phyloP scores from a whole-genome alignment of 2,888 invertebrate genomes.

The Cantharis flavilabris region DNA sequence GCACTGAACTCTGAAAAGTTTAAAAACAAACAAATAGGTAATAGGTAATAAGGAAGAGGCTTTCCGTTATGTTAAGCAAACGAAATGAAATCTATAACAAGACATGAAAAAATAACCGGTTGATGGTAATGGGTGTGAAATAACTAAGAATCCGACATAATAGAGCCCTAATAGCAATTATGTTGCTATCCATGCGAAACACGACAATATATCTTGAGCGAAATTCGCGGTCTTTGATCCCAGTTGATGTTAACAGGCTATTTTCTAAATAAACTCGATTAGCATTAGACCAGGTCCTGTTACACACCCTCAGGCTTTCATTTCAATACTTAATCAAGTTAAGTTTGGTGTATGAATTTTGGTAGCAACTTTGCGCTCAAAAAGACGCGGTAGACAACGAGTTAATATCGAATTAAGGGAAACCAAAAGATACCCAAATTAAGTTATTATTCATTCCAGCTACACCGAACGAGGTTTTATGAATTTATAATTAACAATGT shows the following conservation, averaged over 20 bases:
- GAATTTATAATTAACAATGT: conserved; percentile 28
- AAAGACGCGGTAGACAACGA: conserved; percentile 48
- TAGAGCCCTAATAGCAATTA: conserved; percentile 36
- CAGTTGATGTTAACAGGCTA: conserved; percentile 50
- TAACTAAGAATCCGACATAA: conserved; percentile 29
- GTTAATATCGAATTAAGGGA: conserved; percentile 46
- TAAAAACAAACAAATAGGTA: background rate
- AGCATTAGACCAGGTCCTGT: conserved; percentile 49
- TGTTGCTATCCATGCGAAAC: conserved; percentile 37
- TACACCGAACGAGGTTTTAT: conserved; percentile 33
- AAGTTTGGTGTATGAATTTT: conserved; percentile 51
- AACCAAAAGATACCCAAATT: conserved; percentile 40
- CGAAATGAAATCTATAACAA: conserved; percentile 15
- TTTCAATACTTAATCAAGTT: conserved; percentile 48
- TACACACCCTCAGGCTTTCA: conserved; percentile 48
- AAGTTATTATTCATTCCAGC: conserved; percentile 36
- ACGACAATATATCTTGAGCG: conserved; percentile 28
- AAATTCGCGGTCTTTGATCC: conserved; percentile 43
- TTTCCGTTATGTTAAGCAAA: conserved; percentile 4
- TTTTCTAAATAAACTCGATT: conserved; percentile 52
- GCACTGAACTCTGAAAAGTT: background rate
- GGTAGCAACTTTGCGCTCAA: conserved; percentile 42
- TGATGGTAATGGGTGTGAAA: conserved; percentile 24
- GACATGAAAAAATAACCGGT: conserved; percentile 21
- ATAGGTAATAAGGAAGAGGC: background rate